These are phyloP conservation scores for Danionella cerebrum DNA, from an alignment of 2,113 vertebrate genomes.

Conservation along the genomic window DNA sequence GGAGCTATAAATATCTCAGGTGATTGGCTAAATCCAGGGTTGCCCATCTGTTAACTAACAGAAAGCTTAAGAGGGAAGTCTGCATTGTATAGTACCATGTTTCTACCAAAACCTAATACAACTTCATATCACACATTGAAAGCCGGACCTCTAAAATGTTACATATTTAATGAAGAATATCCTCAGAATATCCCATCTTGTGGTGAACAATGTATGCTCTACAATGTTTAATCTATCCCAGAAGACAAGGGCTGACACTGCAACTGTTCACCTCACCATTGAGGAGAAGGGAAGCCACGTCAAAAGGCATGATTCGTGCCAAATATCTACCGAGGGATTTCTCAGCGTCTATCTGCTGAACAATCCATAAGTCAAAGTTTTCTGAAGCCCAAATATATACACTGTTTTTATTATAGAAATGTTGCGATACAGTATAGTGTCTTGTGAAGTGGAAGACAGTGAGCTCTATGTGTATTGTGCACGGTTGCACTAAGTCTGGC, in stretches of 20 bases:
- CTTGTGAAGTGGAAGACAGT: too few species aligned
- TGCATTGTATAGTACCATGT: background rate
- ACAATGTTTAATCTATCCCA: slow-evolving; percentile 58
- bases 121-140: background rate
- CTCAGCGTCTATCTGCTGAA: too few species aligned
- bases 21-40: slow-evolving; percentile 55
- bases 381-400: too few species aligned
- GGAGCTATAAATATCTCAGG: slow-evolving; percentile 55
- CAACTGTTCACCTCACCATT: background rate
- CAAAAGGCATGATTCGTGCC: background rate
- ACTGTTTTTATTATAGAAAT: too few species aligned
- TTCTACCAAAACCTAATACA: background rate
- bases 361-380: too few species aligned
- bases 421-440: too few species aligned
- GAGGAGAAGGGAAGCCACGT: background rate
- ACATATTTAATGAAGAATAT: slow-evolving; percentile 23
- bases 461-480: too few species aligned
- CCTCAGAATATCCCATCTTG: slow-evolving; percentile 28
- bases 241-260: slow-evolving; percentile 27
- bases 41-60: slow-evolving; percentile 54
- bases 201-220: slow-evolving; percentile 63
- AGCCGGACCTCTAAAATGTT: slow-evolving; percentile 7
- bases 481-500: too few species aligned
- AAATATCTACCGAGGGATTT: too few species aligned
- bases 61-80: slow-evolving; percentile 23